Base-by-base conservation (phyloP, 2,113 vertebrate species). In the Gallinago paraguaiae region DNA sequence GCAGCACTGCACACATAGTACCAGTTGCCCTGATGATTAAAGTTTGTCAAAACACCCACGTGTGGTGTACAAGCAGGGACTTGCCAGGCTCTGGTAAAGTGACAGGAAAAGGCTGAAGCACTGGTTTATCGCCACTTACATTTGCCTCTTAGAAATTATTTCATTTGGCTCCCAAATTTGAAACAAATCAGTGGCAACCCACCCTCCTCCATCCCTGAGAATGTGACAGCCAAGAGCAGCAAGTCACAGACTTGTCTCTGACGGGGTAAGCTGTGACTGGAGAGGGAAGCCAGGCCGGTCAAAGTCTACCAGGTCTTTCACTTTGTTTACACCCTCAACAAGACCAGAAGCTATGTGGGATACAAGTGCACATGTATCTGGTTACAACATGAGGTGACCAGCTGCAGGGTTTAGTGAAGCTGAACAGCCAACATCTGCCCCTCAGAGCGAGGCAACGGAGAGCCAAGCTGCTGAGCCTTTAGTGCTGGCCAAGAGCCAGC, bases 361-460 rank as follows among this genome's bases (percentile, higher is more conserved):
- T 48, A 48, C 59, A 76, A 86, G 80, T 7, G 78, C 53, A 60
- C 65, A 22, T 2, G 0, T 54, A 93, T 95, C 83, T 84, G 69
- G 65, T 95, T 89, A 86, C 92, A 86, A 79, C 80, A 91, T 64
- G 76, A 79, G 86, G 60, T 84, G 72, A 68, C 76, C 92, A 95
- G 92, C 92, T 96, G 94, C 60, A 75, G 69, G 69, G 27, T 72
- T 95, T 80, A 92, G 75, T 23, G 67, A 76, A 61, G 82, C 75
- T 80, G 20, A 63, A 87, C 8, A 13, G 82, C 51, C 86, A 93
- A 92, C 86, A 95, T 93, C 94, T 97, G 95, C 83, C 83, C 60
- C 72, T 86, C 43, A 16, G 39, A 37, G 60, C 10, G 6, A 59
- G 72, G 74, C 45, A 72, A 48, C 4, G 4, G 37, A 31, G 60